phyloP scores from a whole-genome alignment of 2,797 vertebrate species.

The Lycodopsis pacificus region DNA sequence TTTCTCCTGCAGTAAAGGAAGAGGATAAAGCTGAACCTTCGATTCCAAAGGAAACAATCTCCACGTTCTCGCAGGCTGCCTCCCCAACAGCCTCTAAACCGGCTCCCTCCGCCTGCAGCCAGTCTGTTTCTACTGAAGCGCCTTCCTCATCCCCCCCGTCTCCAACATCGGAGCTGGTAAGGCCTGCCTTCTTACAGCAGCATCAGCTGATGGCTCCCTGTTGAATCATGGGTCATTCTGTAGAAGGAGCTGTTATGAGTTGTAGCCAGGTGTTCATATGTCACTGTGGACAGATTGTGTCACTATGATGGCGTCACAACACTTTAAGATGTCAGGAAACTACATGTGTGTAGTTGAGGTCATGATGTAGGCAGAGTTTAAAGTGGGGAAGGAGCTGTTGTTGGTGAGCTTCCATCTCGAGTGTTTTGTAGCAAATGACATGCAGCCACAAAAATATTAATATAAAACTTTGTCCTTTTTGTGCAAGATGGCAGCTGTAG shows the following conservation, averaged over 20 bases:
- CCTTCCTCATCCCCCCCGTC: conserved; percentile 23
- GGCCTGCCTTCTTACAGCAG: not conserved
- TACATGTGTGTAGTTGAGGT: no score
- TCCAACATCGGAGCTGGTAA: conserved; percentile 68
- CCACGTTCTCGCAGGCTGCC: not conserved
- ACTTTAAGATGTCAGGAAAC: no score
- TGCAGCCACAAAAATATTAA: not conserved
- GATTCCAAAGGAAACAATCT: conserved; percentile 15
- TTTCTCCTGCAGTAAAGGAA: conserved; percentile 41
- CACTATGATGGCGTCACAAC: no score
- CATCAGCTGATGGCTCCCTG: not conserved
- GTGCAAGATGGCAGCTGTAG: not conserved
- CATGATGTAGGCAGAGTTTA: no score
- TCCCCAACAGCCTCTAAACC: conserved; percentile 44
- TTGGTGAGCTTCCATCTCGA: no score
- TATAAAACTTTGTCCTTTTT: not conserved
- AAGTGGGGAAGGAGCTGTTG: no score
- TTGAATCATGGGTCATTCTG: not conserved
- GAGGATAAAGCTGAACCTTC: conserved; percentile 48
- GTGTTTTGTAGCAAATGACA: not conserved
- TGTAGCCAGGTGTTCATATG: not conserved
- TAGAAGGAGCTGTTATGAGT: not conserved
- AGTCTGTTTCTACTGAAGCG: conserved; percentile 29
- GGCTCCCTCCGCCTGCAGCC: conserved; percentile 31
- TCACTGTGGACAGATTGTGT: not conserved